Percentiles rank a stretch among this genome's conserved stretches.
These are phyloP conservation scores for Leucozona laternaria DNA, from an alignment of 2,888 invertebrate genomes.

Conservation along the genomic window DNA sequence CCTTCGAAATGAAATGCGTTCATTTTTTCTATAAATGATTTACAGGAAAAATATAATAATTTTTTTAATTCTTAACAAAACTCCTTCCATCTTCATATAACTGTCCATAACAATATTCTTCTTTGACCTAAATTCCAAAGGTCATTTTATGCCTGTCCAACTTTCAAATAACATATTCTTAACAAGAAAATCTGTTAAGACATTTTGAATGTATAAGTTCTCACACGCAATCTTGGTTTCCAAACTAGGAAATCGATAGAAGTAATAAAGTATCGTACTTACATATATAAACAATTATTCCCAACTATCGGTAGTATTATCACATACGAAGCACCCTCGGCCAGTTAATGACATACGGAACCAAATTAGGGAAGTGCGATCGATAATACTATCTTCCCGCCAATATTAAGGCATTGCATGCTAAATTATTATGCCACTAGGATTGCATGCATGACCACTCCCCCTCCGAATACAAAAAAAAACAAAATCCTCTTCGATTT, in stretches of 20 bases:
- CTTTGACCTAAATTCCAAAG: constrained; percentile 24
- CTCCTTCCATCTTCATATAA: too few species aligned
- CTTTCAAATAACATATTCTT: constrained; percentile 40
- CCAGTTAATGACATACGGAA: constrained; percentile 68
- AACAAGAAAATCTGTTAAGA: constrained; percentile 21
- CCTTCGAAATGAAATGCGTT: too few species aligned
- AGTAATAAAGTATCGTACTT: background rate
- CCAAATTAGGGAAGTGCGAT: constrained; percentile 74
- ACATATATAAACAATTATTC: constrained; percentile 25
- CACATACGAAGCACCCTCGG: constrained; percentile 47
- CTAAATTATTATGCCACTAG: constrained; percentile 59
- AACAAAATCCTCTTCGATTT: background rate
- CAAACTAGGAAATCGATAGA: constrained; percentile 51
- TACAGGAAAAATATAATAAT: too few species aligned
- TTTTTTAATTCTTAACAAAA: too few species aligned
- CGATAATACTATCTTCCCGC: constrained; percentile 64
- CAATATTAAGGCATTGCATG: constrained; percentile 54
- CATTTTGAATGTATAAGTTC: constrained; percentile 36
- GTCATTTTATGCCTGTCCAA: background rate
- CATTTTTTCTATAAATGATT: too few species aligned
- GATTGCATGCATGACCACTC: constrained; percentile 68
- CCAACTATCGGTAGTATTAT: constrained; percentile 43
- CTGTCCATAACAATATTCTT: background rate
- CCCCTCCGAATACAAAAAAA: background rate
- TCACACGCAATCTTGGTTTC: constrained; percentile 49